These are phyloP conservation scores for Girardia tigrina DNA, from an alignment of 2,888 invertebrate genomes.

Conservation along the genomic window DNA sequence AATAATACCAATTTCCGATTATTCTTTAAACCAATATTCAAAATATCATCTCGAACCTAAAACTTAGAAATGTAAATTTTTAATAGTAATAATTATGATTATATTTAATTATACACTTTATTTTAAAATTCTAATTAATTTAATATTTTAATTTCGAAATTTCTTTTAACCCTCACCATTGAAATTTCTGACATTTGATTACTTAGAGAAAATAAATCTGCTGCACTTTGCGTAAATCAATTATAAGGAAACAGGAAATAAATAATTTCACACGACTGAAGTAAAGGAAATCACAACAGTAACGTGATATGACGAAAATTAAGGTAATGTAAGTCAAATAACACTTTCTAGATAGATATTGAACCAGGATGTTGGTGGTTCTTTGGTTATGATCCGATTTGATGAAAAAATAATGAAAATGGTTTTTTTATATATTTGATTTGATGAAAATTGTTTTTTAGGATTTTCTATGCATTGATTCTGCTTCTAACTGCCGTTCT, in stretches of 20 bases:
- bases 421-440: neutral
- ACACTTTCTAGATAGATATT: slow-evolving; percentile 15
- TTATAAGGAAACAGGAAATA: slow-evolving; percentile 23
- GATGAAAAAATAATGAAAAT: neutral
- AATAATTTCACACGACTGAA: neutral
- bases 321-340: neutral
- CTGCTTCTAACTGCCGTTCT: neutral
- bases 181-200: neutral
- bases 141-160: no score
- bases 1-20: no score
- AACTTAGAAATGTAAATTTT: no score
- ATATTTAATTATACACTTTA: no score
- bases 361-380: neutral
- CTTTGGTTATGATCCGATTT: neutral
- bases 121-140: no score
- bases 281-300: neutral
- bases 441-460: neutral
- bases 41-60: no score
- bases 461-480: neutral
- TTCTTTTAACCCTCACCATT: neutral
- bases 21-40: no score
- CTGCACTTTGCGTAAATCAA: neutral
- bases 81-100: no score
- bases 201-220: neutral
- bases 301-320: neutral